Percentiles rank a stretch among this genome's conserved stretches.
Conservation (phyloP, 2,113 vertebrate species). For the Sinocyclocheilus anophthalmus region DNA sequence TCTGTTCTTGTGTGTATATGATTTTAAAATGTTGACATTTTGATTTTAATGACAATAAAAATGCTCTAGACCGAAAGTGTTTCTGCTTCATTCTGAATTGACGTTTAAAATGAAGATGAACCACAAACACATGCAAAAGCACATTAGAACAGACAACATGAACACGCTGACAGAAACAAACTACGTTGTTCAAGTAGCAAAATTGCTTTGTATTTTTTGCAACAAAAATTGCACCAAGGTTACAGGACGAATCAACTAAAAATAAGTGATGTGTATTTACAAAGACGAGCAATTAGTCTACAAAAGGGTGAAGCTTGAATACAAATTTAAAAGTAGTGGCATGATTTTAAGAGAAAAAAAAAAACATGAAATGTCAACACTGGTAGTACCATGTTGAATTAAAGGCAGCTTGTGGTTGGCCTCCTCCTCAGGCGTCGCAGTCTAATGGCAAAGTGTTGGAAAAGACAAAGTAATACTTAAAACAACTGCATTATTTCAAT, state of each 20-base stretch:
- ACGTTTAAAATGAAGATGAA: neutral
- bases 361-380: constrained; percentile 53
- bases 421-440: constrained; percentile 70
- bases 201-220: constrained; percentile 76
- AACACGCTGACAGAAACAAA: neutral
- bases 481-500: constrained; percentile 51
- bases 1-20: constrained; percentile 90
- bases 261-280: constrained; percentile 70
- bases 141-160: neutral
- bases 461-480: constrained; percentile 65
- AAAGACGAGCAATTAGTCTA: constrained; percentile 67
- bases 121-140: neutral
- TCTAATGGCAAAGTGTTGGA: constrained; percentile 67
- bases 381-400: constrained; percentile 71
- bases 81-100: neutral
- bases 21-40: constrained; percentile 95
- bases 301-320: constrained; percentile 68
- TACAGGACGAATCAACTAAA: constrained; percentile 61
- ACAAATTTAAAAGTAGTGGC: constrained; percentile 71
- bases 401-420: constrained; percentile 68
- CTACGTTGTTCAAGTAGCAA: constrained; percentile 73
- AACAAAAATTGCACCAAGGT: constrained; percentile 76
- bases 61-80: constrained; percentile 79
- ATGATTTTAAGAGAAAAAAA: constrained; percentile 57
- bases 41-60: constrained; percentile 91